phyloP scores from a whole-genome alignment of 2,113 vertebrate species.

The Camelus bactrianus region DNA sequence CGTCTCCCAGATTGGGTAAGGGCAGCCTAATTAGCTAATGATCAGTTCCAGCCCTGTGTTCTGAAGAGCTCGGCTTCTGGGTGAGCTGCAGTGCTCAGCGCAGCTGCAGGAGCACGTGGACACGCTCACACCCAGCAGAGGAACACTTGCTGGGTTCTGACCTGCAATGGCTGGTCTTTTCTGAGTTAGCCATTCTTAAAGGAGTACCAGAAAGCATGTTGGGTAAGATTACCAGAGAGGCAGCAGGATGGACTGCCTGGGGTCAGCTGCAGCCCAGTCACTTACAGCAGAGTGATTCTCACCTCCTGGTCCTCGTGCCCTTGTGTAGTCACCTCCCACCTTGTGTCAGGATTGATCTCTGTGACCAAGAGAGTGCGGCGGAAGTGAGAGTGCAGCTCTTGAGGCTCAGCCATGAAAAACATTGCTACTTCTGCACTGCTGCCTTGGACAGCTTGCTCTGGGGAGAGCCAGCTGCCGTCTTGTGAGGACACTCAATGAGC shows the following conservation, averaged over 20 bases:
- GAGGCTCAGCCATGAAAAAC: background rate
- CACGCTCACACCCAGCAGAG: background rate
- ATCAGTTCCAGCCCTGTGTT: constrained; percentile 55
- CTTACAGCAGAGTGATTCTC: background rate
- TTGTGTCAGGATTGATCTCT: background rate
- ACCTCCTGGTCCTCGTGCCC: background rate
- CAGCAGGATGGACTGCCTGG: background rate
- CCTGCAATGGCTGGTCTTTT: constrained; percentile 17
- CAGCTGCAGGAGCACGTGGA: constrained; percentile 53
- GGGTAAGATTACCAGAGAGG: background rate
- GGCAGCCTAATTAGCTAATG: constrained; percentile 80
- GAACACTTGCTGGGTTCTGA: background rate
- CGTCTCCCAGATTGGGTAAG: constrained; percentile 78
- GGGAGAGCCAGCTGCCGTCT: background rate
- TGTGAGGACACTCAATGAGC: background rate
- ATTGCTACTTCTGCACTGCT: background rate
- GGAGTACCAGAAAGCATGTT: background rate
- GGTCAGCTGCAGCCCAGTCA: background rate
- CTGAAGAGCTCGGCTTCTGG: constrained; percentile 58
- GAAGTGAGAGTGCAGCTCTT: background rate
- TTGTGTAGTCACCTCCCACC: background rate
- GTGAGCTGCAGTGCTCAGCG: constrained; percentile 27
- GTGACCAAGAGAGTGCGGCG: background rate
- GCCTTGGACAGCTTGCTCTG: background rate
- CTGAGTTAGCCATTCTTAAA: background rate